Base-by-base conservation (phyloP, 2,888 invertebrate genomes). In the Stenoptilia bipunctidactyla region DNA sequence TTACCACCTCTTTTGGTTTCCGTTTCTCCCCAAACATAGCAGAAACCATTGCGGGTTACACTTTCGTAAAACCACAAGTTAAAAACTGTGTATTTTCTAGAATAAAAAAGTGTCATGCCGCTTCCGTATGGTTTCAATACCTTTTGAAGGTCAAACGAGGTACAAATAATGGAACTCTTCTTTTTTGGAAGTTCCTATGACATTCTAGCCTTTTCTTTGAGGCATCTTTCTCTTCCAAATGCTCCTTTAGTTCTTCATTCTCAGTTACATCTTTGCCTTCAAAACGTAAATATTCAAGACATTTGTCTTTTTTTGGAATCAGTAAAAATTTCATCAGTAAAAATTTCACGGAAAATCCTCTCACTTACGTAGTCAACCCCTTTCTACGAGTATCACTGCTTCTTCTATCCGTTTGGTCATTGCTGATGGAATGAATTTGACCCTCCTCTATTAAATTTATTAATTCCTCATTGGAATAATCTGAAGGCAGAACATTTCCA, bases 1-100 rank as follows among this genome's bases (percentile, higher is more conserved):
- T 51, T 50, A 1, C 37, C 50, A 3, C 52, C 50, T 25, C 51
- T 41, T 34, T 55, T 51, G 10, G 39, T 51, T 13, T 50, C 40
- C 2, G 38, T 40, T 41, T 55, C 51, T 14, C 41, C 45, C 52
- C 51, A 55, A 3, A 39, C 15, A 39, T 38, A 50, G 37, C 49
- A 51, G 36, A 14, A 45, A 3, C 43, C 50, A 10, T 45, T 43
- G n/a, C 48, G 39, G 2, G 49, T 55, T 6, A 38, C 42, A 15
- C 37, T 48, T 39, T 52, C 49, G 37, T 51, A 50, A 20, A 51
- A 42, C 39, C 41, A 40, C 6, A 49, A 39, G 42, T 53, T 51
- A 35, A 41, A 48, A 8, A 50, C 49, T 1, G 48, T 45, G 13
- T 41, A 34, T 36, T 49, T 53, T 37, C 49, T 25, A 1, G 43